phyloP scores from a whole-genome alignment of 2,113 vertebrate species.

The Sceloporus tristichus region DNA sequence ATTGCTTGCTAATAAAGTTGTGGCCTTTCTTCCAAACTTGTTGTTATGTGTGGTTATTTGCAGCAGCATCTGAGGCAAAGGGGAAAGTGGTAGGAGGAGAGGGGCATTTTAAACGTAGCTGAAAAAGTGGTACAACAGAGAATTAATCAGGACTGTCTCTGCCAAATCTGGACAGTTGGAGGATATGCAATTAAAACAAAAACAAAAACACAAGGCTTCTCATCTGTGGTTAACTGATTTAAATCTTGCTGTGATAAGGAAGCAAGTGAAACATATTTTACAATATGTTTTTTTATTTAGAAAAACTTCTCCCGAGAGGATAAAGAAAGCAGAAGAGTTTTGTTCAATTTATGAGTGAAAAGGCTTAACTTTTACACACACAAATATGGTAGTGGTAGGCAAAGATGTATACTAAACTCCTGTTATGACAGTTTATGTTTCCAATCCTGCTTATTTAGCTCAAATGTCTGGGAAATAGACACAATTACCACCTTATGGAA shows the following conservation, averaged over 20 bases:
- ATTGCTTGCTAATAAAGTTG: too few species aligned
- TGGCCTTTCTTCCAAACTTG: too few species aligned
- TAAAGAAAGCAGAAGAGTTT: constrained; percentile 57
- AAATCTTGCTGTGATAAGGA: constrained; percentile 44
- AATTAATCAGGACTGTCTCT: too few species aligned
- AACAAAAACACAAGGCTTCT: not conserved
- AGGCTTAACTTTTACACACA: constrained; percentile 48
- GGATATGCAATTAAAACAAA: not conserved
- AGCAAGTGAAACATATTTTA: constrained; percentile 42
- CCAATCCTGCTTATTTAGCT: constrained; percentile 80
- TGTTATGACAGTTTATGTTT: constrained; percentile 82
- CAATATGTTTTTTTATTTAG: constrained; percentile 53
- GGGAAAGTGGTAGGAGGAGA: too few species aligned
- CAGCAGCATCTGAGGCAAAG: too few species aligned
- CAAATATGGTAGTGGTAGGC: constrained; percentile 36
- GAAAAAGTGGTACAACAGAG: too few species aligned
- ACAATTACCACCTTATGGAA: constrained; percentile 84
- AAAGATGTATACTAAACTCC: constrained; percentile 73
- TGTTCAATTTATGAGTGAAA: constrained; percentile 73
- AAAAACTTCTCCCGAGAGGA: constrained; percentile 59
- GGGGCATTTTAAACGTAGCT: too few species aligned
- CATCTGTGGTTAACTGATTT: constrained; percentile 18
- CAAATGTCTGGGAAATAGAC: constrained; percentile 80
- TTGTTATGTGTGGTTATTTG: too few species aligned
- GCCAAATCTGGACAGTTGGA: too few species aligned